Percentiles rank a stretch among this genome's conserved stretches.
phyloP scores from a whole-genome alignment of 2,888 invertebrate species.

The Drosophila formosana region DNA sequence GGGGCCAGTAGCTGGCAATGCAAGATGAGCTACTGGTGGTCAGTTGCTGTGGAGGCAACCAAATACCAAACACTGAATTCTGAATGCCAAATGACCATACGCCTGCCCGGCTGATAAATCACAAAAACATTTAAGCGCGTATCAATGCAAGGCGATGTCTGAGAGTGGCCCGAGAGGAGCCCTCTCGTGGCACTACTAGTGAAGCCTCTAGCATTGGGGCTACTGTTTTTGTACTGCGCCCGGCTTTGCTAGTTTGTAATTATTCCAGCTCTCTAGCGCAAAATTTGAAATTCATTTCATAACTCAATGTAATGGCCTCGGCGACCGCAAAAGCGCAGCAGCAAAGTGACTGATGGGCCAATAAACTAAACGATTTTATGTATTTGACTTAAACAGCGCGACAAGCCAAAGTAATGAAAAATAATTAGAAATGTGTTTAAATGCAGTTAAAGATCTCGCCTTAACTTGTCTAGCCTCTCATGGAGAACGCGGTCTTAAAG shows the following conservation, averaged over 20 bases:
- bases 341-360: slow-evolving; percentile 77
- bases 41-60: slow-evolving; percentile 25
- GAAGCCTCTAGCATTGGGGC: slow-evolving; percentile 37
- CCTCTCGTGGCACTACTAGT: not conserved
- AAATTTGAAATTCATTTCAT: slow-evolving; percentile 81
- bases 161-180: not conserved
- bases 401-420: slow-evolving; percentile 75
- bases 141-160: slow-evolving; percentile 63
- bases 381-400: slow-evolving; percentile 57
- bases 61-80: slow-evolving; percentile 21
- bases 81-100: slow-evolving; percentile 35
- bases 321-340: slow-evolving; percentile 73
- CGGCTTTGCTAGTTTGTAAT: slow-evolving; percentile 62
- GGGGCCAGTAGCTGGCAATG: slow-evolving; percentile 54
- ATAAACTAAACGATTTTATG: slow-evolving; percentile 80
- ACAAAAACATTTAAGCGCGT: slow-evolving; percentile 74
- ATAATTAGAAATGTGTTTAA: slow-evolving; percentile 75
- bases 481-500: slow-evolving; percentile 33
- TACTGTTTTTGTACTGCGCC: slow-evolving; percentile 47
- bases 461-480: not conserved
- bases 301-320: slow-evolving; percentile 74
- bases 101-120: slow-evolving; percentile 72
- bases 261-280: slow-evolving; percentile 76
- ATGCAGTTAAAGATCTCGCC: slow-evolving; percentile 46
- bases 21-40: slow-evolving; percentile 72